These are phyloP conservation scores for Micrasema longulum DNA, from an alignment of 1,140 invertebrate genomes.

Conservation along the genomic window DNA sequence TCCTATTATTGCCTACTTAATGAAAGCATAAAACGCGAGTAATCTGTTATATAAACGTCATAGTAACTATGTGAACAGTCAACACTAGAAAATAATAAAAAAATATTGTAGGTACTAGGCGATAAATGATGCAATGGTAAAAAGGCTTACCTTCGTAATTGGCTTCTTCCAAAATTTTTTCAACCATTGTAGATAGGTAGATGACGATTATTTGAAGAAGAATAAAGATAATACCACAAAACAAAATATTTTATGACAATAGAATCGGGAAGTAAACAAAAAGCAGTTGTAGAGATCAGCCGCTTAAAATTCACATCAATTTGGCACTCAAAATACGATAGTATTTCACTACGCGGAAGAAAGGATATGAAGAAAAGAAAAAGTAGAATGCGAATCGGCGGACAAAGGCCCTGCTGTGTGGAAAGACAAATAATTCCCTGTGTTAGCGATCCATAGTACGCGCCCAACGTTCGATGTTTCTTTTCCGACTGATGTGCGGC, in stretches of 20 bases:
- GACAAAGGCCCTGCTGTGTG: conserved; percentile 61
- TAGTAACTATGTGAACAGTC: not conserved
- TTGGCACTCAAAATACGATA: conserved; percentile 59
- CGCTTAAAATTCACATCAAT: conserved; percentile 49
- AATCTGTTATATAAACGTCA: not conserved
- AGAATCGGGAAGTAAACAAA: conserved; percentile 40
- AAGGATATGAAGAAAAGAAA: conserved; percentile 38
- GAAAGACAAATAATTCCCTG: conserved; percentile 52
- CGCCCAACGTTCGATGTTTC: conserved; percentile 59
- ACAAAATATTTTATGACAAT: conserved; percentile 55
- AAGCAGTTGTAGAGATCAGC: conserved; percentile 32
- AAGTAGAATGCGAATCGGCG: conserved; percentile 61
- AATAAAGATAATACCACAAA: conserved; percentile 60
- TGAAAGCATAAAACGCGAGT: too few relatives aligned
- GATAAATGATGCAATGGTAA: too few relatives aligned
- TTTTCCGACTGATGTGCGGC: conserved; percentile 55
- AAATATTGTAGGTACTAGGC: too few relatives aligned
- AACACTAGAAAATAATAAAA: too few relatives aligned
- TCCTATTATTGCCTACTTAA: too few relatives aligned
- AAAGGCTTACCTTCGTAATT: conserved; percentile 65
- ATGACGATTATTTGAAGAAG: conserved; percentile 60
- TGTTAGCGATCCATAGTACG: conserved; percentile 66
- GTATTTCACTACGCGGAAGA: conserved; percentile 48
- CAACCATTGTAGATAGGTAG: conserved; percentile 62
- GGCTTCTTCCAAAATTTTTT: conserved; percentile 69